Conservation (phyloP, 2,888 invertebrate species). For the Papilio elwesi region DNA sequence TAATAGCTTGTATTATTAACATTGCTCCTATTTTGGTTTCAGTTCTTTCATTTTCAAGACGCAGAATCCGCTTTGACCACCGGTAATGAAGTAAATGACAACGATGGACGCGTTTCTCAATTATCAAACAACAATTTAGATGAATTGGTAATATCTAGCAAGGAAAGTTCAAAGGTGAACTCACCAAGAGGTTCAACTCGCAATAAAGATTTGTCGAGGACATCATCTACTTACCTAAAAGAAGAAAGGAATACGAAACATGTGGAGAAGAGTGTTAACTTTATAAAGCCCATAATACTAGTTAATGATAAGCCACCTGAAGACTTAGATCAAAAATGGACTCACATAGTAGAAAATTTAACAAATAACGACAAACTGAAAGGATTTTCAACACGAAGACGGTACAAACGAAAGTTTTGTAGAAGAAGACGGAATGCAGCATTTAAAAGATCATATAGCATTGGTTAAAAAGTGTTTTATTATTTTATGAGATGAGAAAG, state of each 20-base stretch:
- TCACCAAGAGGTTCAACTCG: constrained; percentile 55
- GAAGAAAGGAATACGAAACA: constrained; percentile 51
- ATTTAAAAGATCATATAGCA: constrained; percentile 77
- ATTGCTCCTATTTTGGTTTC: constrained; percentile 47
- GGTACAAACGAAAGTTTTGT: constrained; percentile 72
- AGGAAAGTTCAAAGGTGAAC: constrained; percentile 58
- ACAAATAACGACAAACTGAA: constrained; percentile 67
- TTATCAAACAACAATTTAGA: constrained; percentile 63
- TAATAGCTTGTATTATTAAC: not conserved
- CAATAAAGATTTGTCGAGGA: constrained; percentile 55
- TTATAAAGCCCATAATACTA: constrained; percentile 70
- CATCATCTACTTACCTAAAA: constrained; percentile 57
- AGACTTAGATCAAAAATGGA: constrained; percentile 73
- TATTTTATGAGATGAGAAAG: not conserved
- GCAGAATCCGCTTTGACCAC: constrained; percentile 67
- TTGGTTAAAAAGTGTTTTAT: constrained; percentile 53
- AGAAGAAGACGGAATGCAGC: constrained; percentile 66
- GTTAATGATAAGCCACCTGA: constrained; percentile 75
- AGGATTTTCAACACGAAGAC: constrained; percentile 62
- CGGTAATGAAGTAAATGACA: constrained; percentile 54
- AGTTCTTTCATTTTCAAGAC: constrained; percentile 71
- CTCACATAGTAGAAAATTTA: constrained; percentile 61
- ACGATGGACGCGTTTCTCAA: constrained; percentile 57
- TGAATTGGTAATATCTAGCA: constrained; percentile 59
- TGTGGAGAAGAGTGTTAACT: constrained; percentile 52